These are phyloP conservation scores for Anthoscopus minutus DNA, from an alignment of 2,113 vertebrate genomes.

Conservation along the genomic window DNA sequence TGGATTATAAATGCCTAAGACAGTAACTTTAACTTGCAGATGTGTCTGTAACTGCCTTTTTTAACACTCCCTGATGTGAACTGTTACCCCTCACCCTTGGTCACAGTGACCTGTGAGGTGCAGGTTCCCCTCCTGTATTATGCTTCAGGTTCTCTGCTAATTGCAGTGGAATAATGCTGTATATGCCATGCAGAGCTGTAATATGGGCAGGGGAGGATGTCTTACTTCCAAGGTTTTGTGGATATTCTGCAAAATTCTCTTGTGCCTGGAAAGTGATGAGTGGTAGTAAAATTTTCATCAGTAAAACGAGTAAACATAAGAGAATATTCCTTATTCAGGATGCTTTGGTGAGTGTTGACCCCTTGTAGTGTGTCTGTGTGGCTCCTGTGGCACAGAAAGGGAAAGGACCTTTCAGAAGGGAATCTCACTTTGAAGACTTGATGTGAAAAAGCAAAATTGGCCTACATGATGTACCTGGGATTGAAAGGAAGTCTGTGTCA, in stretches of 20 bases:
- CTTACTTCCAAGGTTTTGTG: background rate
- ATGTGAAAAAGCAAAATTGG: background rate
- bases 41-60: background rate
- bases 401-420: background rate
- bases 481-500: background rate
- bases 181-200: background rate
- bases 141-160: background rate
- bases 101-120: background rate
- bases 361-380: background rate
- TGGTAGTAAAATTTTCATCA: background rate
- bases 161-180: background rate
- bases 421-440: background rate
- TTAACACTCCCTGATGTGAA: background rate
- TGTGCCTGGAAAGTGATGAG: background rate
- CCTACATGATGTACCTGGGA: accelerated
- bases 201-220: background rate
- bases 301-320: background rate
- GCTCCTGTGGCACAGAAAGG: background rate
- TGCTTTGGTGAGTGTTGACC: background rate
- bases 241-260: background rate
- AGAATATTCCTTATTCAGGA: background rate
- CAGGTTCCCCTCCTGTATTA: background rate
- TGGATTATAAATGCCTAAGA: background rate
- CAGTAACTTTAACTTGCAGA: background rate
- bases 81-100: background rate